These are phyloP conservation scores for Crenichthys baileyi DNA, from an alignment of 2,797 vertebrate species.

Conservation along the genomic window DNA sequence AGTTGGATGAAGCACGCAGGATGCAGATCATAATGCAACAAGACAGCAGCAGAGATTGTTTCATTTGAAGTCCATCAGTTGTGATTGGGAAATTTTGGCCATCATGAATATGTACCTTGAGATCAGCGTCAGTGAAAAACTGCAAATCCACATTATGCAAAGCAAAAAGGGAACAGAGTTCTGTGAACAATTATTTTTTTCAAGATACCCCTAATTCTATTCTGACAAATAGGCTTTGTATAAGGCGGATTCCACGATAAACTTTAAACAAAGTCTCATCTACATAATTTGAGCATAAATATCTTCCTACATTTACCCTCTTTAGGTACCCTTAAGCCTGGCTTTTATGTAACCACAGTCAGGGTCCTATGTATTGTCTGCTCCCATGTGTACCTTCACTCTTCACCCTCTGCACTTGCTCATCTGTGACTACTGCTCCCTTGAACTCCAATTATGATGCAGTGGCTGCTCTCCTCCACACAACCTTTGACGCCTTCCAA, in stretches of 20 bases:
- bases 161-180: not conserved
- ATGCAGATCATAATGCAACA: not conserved
- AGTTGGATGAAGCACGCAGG: not conserved
- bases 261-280: not conserved
- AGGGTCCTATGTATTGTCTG: not conserved
- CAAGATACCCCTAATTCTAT: not conserved
- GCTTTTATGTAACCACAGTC: not conserved
- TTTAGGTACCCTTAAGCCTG: not conserved
- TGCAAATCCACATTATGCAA: not conserved
- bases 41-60: not conserved
- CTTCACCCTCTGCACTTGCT: not conserved
- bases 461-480: not conserved
- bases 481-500: not conserved
- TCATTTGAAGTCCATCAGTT: not conserved
- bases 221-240: not conserved
- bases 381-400: not conserved
- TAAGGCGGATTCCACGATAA: not conserved
- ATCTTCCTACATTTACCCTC: not conserved
- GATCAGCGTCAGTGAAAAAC: not conserved
- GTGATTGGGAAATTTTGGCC: not conserved
- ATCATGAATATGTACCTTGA: not conserved
- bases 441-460: constrained; percentile 1
- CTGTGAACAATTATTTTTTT: not conserved
- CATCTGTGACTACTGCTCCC: not conserved
- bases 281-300: not conserved